Conservation (phyloP, 1,140 invertebrate genomes). For the Drosophila sturtevanti region DNA sequence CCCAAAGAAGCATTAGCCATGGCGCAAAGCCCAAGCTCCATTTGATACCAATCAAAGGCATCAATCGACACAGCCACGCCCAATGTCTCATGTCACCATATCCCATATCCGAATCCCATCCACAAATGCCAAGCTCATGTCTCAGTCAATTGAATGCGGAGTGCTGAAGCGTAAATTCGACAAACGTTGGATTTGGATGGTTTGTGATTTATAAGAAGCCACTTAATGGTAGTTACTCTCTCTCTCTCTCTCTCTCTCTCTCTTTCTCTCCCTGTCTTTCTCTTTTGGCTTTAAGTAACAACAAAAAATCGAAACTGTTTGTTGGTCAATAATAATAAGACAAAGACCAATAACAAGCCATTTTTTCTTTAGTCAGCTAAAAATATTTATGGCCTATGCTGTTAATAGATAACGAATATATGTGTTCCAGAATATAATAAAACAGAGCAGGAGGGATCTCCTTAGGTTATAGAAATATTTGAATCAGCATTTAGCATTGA, state of each 20-base stretch:
- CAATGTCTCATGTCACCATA: not conserved
- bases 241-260: no score
- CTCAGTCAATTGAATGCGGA: conserved; percentile 51
- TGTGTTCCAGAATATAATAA: no score
- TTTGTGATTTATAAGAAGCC: conserved; percentile 22
- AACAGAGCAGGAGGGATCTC: no score
- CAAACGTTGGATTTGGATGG: conserved; percentile 23
- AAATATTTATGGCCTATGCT: not conserved
- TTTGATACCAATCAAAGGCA: conserved; percentile 58
- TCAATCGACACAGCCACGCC: conserved; percentile 34
- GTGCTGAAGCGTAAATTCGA: conserved; percentile 45
- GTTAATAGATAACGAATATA: not conserved
- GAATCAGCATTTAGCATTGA: no score
- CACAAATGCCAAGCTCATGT: conserved; percentile 25
- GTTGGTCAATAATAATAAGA: conserved; percentile 36
- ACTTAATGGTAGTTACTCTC: not conserved
- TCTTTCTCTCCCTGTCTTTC: no score
- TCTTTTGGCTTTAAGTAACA: conserved; percentile 36
- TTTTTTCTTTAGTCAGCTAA: conserved; percentile 18
- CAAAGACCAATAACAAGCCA: conserved; percentile 15
- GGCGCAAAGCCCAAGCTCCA: conserved; percentile 15
- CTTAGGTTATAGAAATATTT: no score
- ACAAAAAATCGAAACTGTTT: conserved; percentile 33
- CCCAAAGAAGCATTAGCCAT: conserved; percentile 17
- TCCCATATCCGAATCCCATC: not conserved